Base-by-base conservation (phyloP, 2,888 invertebrate species). In the Epistrophella euchroma region DNA sequence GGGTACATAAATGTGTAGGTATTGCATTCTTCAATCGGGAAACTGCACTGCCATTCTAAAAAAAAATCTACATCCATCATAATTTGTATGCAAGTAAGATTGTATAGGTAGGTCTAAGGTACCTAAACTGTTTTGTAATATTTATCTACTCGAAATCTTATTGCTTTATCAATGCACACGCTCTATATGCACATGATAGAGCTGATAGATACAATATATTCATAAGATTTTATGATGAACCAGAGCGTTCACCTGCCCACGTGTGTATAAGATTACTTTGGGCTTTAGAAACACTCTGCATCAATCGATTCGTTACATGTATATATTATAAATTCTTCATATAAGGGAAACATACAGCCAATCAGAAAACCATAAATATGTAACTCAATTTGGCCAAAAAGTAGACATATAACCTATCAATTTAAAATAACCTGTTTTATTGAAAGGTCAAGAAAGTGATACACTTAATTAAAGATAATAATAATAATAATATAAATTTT, bases 121-220 rank as follows among this genome's bases (percentile, higher is more conserved):
- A 60, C 22, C 15, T 58, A 22, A 22, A 40, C 37, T 13, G 4
- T 40, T 40, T 37, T 60, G 2, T 15, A 40, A 60, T 60, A 60
- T 60, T 60, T 40, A 50, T 32, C 32, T n/a, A 35, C 15, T 22
- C 9, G 0, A 15, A 19, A 32, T 32, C 13, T 58, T 35, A 13
- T 19, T 13, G 37, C 37, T 37, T 37, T 58, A 37, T 37, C 58
- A 58, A 17, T 58, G 40, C 22, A 37, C 58, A 58, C 37, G 15
- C 13, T 58, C 15, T 13, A 15, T 15, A 13, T 22, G 22, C 19
- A 60, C 22, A 35, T 22, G 22, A 37, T 60, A 22, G 37, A 22
- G 15, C 5, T 58, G 19, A 15, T 19, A 40, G 15, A 22, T 7
- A n/a, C 2, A 50, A n/a, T 22, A 6, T 60, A 22, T 6, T 55